Evolutionary conservation across 2,888 invertebrate genomes (phyloP).

Genomic region (Sesia apiformis): DNA sequence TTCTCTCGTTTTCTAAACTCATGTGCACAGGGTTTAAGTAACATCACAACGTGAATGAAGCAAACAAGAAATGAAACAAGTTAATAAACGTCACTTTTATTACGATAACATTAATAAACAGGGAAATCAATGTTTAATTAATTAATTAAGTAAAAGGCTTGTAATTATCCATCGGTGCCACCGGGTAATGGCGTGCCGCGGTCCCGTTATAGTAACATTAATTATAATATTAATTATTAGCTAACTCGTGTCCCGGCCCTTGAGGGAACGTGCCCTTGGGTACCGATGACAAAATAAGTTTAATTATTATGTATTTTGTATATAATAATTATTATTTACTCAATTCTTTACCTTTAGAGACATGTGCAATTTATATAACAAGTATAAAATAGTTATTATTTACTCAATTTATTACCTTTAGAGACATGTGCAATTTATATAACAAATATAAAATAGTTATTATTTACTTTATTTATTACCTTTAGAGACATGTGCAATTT

Average conservation of each 20-base stretch:
- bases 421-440: too few species aligned
- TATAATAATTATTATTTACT: too few species aligned
- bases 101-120: slow-evolving; percentile 5
- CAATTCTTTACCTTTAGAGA: too few species aligned
- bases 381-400: too few species aligned
- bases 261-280: slow-evolving; percentile 26
- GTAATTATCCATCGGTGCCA: slow-evolving; percentile 16
- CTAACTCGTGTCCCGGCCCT: slow-evolving; percentile 55
- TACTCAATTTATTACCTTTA: too few species aligned
- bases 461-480: too few species aligned
- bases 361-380: too few species aligned
- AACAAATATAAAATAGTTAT: background rate
- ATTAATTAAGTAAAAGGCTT: slow-evolving; percentile 22
- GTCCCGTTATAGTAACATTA: slow-evolving; percentile 61
- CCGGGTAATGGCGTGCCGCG: slow-evolving; percentile 34
- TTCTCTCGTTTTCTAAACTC: too few species aligned
- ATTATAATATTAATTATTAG: slow-evolving; percentile 74
- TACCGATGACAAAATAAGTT: slow-evolving; percentile 21
- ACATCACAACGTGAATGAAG: too few species aligned
- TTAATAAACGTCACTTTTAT: slow-evolving; percentile 4
- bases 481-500: too few species aligned
- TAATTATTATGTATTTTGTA: background rate
- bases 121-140: slow-evolving; percentile 17
- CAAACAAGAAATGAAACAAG: too few species aligned
- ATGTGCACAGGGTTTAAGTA: too few species aligned